Evolutionary conservation across 2,888 invertebrate species (phyloP), one percentile per base, ranked within the genome.

Genomic region (Caenorhabditis plicata): DNA sequence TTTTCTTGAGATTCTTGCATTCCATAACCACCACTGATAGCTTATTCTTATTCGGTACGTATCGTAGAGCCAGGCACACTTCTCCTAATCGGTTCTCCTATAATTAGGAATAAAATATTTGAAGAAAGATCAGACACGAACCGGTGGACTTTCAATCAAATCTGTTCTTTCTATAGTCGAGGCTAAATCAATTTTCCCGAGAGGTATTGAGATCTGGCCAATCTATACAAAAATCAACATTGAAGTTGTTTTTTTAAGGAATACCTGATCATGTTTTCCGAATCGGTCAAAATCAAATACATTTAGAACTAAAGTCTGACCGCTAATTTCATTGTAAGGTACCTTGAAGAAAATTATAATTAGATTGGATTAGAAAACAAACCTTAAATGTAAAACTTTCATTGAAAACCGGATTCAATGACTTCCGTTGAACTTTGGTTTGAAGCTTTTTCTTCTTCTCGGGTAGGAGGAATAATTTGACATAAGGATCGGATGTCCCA

Each of bases 381-480:
- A 93, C 96, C 89, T 96, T 98, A 85, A 98, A 98, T 47, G 90
- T 89, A 84, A 98, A 98, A 15, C 91, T 91, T 85, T 98, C 98
- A 83, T 98, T 95, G 86, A 98, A 98, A 68, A 94, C 90, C 1
- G 98, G 96, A 86, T 88, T 96, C 65, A 98, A 85, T 36, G 96
- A 98, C 85, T 98, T 98, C 78, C 96, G 88, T 85, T 78, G 77
- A 7, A 78, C 71, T 86, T 98, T 98, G 8, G 98, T 98, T 85
- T 96, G 95, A 82, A 93, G 94, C 84, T 98, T 98, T 86, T 98
- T 98, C 86, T 98, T 98, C 85, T 98, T 98, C 83, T 98, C 98
- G 2, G 98, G 98, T 65, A 98, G 87, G 64, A 98, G 86, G 84
- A 95, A 98, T 47, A 85, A 81, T 85, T 98, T 98, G 52, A 98